These are phyloP conservation scores for Anthophora plumipes DNA, from an alignment of 2,888 invertebrate species.

Conservation along the genomic window DNA sequence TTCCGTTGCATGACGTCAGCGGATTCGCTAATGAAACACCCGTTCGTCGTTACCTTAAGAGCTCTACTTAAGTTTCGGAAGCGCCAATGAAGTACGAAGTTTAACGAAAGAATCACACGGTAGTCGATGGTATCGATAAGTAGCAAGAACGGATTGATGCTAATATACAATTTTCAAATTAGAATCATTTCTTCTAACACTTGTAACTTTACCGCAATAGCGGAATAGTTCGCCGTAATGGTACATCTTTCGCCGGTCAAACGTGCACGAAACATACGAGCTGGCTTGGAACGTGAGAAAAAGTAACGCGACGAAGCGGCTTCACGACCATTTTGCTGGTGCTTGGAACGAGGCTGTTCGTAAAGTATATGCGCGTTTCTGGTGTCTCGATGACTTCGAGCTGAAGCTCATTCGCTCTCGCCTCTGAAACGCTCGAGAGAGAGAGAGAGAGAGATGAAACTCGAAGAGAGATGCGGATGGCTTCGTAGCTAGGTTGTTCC, in stretches of 20 bases:
- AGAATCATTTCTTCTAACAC: too few species aligned
- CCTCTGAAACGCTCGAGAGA: too few species aligned
- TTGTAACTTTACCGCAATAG: too few species aligned
- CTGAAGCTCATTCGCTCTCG: slow-evolving; percentile 15
- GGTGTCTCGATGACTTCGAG: slow-evolving; percentile 54
- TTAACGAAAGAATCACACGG: background rate
- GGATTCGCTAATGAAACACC: slow-evolving; percentile 46
- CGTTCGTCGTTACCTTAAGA: slow-evolving; percentile 15
- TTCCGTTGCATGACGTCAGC: slow-evolving; percentile 56
- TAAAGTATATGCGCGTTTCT: slow-evolving; percentile 53
- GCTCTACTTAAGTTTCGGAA: background rate
- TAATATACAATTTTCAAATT: too few species aligned
- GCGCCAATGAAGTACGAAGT: too few species aligned
- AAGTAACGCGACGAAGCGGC: slow-evolving; percentile 46
- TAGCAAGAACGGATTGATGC: too few species aligned
- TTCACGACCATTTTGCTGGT: slow-evolving; percentile 66
- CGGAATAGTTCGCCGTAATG: background rate
- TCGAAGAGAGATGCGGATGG: slow-evolving; percentile 36
- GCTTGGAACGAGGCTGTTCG: slow-evolving; percentile 23
- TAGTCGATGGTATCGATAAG: background rate
- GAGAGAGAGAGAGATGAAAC: too few species aligned
- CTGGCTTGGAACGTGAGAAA: background rate
- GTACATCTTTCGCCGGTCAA: background rate
- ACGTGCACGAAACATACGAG: slow-evolving; percentile 22
- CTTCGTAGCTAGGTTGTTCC: background rate